Evolutionary conservation across 2,113 vertebrate species (phyloP).

Genomic region (Hippocampus comes): DNA sequence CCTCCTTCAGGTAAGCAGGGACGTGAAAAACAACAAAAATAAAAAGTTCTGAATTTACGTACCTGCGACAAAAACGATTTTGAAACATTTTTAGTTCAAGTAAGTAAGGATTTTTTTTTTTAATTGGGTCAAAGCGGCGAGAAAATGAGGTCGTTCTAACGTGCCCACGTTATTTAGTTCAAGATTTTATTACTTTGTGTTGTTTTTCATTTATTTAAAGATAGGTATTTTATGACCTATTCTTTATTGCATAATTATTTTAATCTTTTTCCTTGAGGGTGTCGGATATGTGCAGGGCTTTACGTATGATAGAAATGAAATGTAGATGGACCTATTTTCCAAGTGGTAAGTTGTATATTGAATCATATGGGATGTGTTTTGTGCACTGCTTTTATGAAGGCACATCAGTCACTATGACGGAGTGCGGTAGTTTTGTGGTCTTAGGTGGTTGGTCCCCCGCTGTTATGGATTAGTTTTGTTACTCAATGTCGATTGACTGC

Average conservation of each 20-base stretch:
- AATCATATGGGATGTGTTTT: background rate
- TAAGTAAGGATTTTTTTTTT: no score
- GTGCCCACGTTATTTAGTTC: no score
- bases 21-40: background rate
- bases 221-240: background rate
- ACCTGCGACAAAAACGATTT: background rate
- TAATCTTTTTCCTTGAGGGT: background rate
- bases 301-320: no score
- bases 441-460: background rate
- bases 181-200: no score
- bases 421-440: background rate
- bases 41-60: background rate
- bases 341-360: background rate
- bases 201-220: no score
- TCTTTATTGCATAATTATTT: background rate
- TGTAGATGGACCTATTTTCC: no score
- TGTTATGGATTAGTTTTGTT: background rate
- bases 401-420: background rate
- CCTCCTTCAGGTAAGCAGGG: conserved; percentile 61
- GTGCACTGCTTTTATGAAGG: background rate
- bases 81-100: no score
- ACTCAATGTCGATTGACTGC: background rate
- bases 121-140: no score
- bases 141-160: no score
- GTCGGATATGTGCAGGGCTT: background rate